Base-by-base conservation (phyloP, 2,888 invertebrate species). In the Colostygia pectinataria region DNA sequence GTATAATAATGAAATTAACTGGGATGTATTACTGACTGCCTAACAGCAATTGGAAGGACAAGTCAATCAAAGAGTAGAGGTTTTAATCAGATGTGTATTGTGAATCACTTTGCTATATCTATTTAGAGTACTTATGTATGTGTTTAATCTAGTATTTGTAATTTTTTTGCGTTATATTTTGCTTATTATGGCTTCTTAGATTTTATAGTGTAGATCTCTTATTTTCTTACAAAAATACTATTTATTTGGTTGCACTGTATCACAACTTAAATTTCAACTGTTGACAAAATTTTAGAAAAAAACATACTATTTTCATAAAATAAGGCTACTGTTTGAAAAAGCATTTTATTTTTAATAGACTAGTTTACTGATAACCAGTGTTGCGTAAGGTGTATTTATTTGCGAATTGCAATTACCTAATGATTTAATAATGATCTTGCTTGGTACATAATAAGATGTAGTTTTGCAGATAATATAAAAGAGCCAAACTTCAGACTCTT, bases 1-100 rank as follows among this genome's bases (percentile, higher is more conserved):
- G 13, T 98, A 96, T 81, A 95, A 95, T 73, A 95, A 95, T 71
- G 93, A 94, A 72, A 94, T 95, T 59, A 93, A 96, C 79, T 96
- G 96, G 96, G 95, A 96, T 76, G 91, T 86, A 52, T 66, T 87
- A 53, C 62, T 86, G 46, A 70, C 79, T 54, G 66, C 79, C 62
- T 84, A 63, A 81, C 70, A 60, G 57, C 40, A 46, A 58, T 42
- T 32, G 7, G 44, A 48, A 41, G 6, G 14, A 47, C 44, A 55
- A 51, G 48, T 39, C 29, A 47, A 33, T 56, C 47, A 54, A 48
- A 39, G 12, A 29, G 44, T 39, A 28, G 37, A 36, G n/a, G 29
- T 42, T 46, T 27, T 52, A 46, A 33, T 46, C 50, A 57, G 64
- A 65, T 44, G 60, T 71, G 61, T 67, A 71, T 63, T 66, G 57